These are phyloP conservation scores for Caenorhabditis panamensis DNA, from an alignment of 2,888 invertebrate species.

Conservation along the genomic window DNA sequence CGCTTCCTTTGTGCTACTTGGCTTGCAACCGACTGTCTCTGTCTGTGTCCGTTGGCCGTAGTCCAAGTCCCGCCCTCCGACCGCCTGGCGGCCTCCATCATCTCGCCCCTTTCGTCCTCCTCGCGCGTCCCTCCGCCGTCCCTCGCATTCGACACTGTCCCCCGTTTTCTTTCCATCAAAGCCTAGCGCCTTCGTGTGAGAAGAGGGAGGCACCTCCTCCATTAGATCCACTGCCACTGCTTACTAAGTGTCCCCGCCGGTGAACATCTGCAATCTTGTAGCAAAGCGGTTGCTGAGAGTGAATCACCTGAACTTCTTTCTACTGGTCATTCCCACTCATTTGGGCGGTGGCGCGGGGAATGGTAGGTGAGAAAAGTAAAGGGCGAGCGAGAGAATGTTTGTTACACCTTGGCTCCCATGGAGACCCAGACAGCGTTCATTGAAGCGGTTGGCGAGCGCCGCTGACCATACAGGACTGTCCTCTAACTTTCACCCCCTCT, in stretches of 20 bases:
- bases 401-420: constrained; percentile 3
- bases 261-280: constrained; percentile 12
- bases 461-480: constrained; percentile 22
- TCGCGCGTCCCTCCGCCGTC: constrained; percentile 14
- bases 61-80: constrained; percentile 48
- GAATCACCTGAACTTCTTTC: constrained; percentile 12
- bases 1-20: constrained; percentile 44
- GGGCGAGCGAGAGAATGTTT: constrained; percentile 1
- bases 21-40: constrained; percentile 30
- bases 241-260: constrained; percentile 16
- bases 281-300: background rate
- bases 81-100: constrained; percentile 40
- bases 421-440: constrained; percentile 15
- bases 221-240: constrained; percentile 20
- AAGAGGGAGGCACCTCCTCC: constrained; percentile 28
- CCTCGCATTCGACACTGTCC: constrained; percentile 25
- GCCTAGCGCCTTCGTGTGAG: constrained; percentile 34
- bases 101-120: constrained; percentile 19
- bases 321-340: background rate
- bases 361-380: background rate
- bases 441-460: constrained; percentile 10
- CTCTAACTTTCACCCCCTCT: constrained; percentile 8
- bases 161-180: constrained; percentile 14
- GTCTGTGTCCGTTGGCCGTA: constrained; percentile 37
- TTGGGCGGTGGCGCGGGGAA: background rate